Conservation (phyloP, 2,888 invertebrate species). For the Dichetophora obliterata region DNA sequence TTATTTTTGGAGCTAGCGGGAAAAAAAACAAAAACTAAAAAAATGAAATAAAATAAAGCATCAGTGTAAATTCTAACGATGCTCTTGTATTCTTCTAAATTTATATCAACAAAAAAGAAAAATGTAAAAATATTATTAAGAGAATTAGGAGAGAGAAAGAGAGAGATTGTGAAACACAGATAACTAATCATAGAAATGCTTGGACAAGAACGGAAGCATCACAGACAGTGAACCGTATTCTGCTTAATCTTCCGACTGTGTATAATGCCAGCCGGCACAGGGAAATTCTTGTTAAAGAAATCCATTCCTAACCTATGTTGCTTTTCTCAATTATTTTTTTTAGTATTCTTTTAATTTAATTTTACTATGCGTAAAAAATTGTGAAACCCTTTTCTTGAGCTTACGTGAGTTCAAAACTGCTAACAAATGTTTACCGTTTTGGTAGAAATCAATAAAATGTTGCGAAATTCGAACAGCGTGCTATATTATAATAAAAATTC, state of each 20-base stretch:
- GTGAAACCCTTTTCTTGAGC: too few species aligned
- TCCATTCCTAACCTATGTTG: not conserved
- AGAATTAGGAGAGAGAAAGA: not conserved
- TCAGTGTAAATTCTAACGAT: slow-evolving; percentile 36
- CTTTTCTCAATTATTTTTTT: not conserved
- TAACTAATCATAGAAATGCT: too few species aligned
- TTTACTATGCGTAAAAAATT: too few species aligned
- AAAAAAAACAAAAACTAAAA: not conserved
- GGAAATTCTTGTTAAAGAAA: not conserved
- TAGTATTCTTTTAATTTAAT: too few species aligned
- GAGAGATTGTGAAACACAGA: not conserved
- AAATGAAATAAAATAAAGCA: not conserved
- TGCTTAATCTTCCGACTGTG: too few species aligned
- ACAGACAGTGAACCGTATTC: too few species aligned
- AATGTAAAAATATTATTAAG: not conserved
- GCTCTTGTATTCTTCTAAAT: slow-evolving; percentile 38
- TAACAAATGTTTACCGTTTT: too few species aligned
- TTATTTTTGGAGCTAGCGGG: slow-evolving; percentile 44
- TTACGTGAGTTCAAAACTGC: too few species aligned
- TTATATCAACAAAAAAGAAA: slow-evolving; percentile 37
- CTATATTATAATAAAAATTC: too few species aligned
- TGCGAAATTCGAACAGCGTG: too few species aligned
- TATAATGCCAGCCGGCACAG: too few species aligned
- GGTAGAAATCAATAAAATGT: too few species aligned
- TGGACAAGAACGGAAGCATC: not conserved